Conservation (phyloP, 2,797 vertebrate genomes). For the Smutsia gigantea region DNA sequence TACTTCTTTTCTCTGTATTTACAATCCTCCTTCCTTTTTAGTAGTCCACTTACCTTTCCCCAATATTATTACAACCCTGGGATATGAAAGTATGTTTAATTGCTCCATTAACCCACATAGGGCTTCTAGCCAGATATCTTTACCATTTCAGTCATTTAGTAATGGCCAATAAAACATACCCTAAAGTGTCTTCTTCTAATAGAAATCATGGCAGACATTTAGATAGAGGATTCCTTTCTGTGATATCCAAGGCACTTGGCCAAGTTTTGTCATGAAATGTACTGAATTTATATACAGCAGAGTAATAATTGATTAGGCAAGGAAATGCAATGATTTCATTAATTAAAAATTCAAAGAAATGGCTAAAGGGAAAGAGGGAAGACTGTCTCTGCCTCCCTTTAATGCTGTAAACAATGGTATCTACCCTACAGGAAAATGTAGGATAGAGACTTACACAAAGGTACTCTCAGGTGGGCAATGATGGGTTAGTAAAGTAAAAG, state of each 20-base stretch:
- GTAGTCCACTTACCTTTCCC: rapidly evolving
- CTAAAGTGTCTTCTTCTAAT: constrained; percentile 28
- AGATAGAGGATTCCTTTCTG: background rate
- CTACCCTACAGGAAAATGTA: background rate
- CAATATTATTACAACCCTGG: background rate
- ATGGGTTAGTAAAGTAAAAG: background rate
- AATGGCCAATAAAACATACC: constrained; percentile 56
- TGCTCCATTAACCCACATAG: constrained; percentile 67
- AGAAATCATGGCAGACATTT: constrained; percentile 7
- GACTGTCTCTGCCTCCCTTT: background rate
- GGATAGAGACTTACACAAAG: background rate
- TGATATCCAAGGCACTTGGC: constrained; percentile 25
- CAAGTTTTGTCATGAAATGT: constrained; percentile 5
- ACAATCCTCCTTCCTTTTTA: background rate
- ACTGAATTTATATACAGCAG: constrained; percentile 15
- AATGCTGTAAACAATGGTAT: background rate
- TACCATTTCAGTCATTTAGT: constrained; percentile 36
- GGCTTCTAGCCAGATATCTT: constrained; percentile 66
- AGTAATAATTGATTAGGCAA: background rate
- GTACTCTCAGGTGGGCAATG: background rate
- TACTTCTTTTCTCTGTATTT: background rate
- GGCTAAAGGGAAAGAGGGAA: background rate
- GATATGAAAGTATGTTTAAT: constrained; percentile 64
- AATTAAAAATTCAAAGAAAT: background rate
- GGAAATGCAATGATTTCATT: background rate